Conservation (phyloP, 2,888 invertebrate species). For the Acrocyrtus sp. region DNA sequence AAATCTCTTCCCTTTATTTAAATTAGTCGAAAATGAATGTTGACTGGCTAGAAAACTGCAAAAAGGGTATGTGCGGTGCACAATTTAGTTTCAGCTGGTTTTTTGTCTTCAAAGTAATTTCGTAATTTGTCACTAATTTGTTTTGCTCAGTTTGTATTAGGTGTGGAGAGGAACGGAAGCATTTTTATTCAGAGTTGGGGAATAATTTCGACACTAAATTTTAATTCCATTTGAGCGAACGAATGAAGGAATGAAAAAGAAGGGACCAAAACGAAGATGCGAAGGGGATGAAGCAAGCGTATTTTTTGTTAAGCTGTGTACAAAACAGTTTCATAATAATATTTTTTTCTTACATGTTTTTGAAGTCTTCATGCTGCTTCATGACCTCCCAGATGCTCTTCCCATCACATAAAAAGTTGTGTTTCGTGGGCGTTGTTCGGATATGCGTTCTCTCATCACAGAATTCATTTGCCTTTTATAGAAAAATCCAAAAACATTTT, state of each 20-base stretch:
- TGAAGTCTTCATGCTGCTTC: constrained; percentile 70
- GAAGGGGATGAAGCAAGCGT: neutral
- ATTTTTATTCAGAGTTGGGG: too few relatives aligned
- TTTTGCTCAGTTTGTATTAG: too few relatives aligned
- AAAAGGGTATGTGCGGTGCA: too few relatives aligned
- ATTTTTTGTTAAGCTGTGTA: neutral
- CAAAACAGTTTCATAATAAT: neutral
- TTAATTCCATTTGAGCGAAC: too few relatives aligned
- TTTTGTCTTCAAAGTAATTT: too few relatives aligned
- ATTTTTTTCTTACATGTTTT: constrained; percentile 65
- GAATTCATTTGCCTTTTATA: constrained; percentile 70
- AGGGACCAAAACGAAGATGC: too few relatives aligned
- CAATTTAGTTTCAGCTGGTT: too few relatives aligned
- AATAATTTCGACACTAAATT: too few relatives aligned
- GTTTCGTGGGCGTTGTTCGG: constrained; percentile 74
- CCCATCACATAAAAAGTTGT: constrained; percentile 74
- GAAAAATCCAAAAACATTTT: constrained; percentile 57
- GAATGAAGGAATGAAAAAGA: too few relatives aligned
- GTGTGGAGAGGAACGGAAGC: too few relatives aligned
- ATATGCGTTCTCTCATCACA: constrained; percentile 74
- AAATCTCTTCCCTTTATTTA: constrained; percentile 23
- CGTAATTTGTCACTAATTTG: too few relatives aligned
- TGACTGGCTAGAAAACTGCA: too few relatives aligned
- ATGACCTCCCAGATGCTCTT: constrained; percentile 73
- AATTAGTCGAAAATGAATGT: neutral